These are phyloP conservation scores for Falco columbarius DNA, from an alignment of 2,797 vertebrate species.

Conservation along the genomic window DNA sequence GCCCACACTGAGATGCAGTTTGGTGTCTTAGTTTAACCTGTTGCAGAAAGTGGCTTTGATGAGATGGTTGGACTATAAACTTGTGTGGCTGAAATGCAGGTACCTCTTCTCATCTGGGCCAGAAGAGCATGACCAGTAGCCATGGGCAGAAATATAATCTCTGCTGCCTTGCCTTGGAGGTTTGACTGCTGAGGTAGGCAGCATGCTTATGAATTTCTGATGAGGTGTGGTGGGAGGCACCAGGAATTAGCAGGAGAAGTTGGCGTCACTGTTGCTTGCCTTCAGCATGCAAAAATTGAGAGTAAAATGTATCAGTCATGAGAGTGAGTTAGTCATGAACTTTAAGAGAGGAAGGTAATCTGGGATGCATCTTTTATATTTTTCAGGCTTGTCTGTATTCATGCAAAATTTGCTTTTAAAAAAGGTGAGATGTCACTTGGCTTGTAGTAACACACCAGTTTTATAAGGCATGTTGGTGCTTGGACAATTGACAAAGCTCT, in stretches of 20 bases:
- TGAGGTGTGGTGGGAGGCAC: conserved; percentile 3
- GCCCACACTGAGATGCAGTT: background rate
- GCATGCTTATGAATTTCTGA: conserved; percentile 5
- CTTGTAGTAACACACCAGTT: background rate
- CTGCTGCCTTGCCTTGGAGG: background rate
- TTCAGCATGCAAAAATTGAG: background rate
- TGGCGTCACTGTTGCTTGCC: background rate
- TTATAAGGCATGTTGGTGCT: background rate
- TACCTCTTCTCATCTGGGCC: background rate
- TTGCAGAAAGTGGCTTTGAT: background rate
- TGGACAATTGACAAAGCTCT: background rate
- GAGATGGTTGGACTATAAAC: background rate
- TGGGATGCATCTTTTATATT: background rate
- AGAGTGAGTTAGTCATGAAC: conserved; percentile 8
- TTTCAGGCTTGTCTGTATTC: background rate
- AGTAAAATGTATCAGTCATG: background rate
- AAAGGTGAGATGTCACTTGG: background rate
- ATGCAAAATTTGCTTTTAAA: background rate
- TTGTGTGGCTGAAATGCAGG: background rate
- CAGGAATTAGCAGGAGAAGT: background rate
- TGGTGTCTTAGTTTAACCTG: background rate
- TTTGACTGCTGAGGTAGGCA: background rate
- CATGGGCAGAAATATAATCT: background rate
- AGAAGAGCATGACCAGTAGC: background rate
- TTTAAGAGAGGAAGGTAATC: background rate